A percentile compares a stretch with the other conserved stretches of the same genome.
These are phyloP conservation scores for Copidosoma floridanum DNA, from an alignment of 1,140 invertebrate genomes.

Conservation along the genomic window DNA sequence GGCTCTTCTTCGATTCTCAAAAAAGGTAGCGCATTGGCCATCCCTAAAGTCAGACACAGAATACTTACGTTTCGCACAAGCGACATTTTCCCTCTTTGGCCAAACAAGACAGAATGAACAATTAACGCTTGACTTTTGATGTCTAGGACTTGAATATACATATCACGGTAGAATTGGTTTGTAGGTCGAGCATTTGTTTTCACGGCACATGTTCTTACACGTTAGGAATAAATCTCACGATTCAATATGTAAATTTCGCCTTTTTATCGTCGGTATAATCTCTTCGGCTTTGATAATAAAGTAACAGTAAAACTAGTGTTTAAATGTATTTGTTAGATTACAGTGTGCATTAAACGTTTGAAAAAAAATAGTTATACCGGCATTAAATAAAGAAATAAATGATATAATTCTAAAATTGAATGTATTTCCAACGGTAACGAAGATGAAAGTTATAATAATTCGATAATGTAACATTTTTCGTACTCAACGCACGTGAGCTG, in stretches of 20 bases:
- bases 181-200: conserved; percentile 2
- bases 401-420: no score
- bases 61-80: background rate
- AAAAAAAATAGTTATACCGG: background rate
- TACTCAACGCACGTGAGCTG: no score
- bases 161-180: background rate
- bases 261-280: background rate
- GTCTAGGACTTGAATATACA: background rate
- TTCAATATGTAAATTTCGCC: conserved; percentile 15
- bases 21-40: background rate
- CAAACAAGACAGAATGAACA: background rate
- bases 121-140: background rate
- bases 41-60: background rate
- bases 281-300: background rate
- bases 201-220: background rate
- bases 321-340: background rate
- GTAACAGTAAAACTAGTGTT: background rate
- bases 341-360: no score
- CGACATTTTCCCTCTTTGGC: background rate
- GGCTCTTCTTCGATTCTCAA: no score
- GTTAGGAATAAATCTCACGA: background rate
- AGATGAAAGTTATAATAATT: no score
- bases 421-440: no score
- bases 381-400: background rate
- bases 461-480: no score